Base-by-base conservation (phyloP, 2,797 vertebrate species). In the Semotilus atromaculatus region DNA sequence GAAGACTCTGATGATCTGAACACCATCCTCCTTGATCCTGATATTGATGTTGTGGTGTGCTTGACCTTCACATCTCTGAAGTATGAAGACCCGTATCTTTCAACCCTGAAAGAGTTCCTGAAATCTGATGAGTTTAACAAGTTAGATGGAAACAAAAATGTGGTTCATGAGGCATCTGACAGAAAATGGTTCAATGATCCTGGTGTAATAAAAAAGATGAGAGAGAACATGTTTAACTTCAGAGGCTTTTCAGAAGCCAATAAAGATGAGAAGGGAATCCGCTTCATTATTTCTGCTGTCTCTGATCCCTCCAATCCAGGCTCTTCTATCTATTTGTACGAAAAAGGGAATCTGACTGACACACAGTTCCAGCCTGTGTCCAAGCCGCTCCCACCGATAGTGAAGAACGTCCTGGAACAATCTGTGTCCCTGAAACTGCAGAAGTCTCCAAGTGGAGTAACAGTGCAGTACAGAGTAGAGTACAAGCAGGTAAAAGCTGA, bases 401-500 rank as follows among this genome's bases (percentile, higher is more conserved):
- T 79, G 55, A 21, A 80, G 2, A 3, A 64, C 18, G n/a, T 26
- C 23, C 71, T 26, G 31, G 14, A 81, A 13, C 13, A 13, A 51
- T 31, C 23, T 36, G 18, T 87, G 29, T 5, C 36, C 29, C 31
- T 87, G 29, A 81, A 34, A 29, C 21, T 86, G 19, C 76, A 82
- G 70, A 62, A 68, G 29, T 67, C 77, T n/a, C 71, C 40, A 7
- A 84, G 70, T 84, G 77, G 71, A 62, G 29, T 3, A 60, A 75
- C 82, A 2, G 8, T 64, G 21, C 13, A 10, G 2, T 83, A 31
- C 82, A 76, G 78, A 64, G 71, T 87, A 26, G 86, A 87, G 55
- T 64, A 81, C 19, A 81, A 66, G 36, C 4, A 18, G 40, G 64
- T 11, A 68, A 1, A 18, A 7, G 38, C 23, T 64, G 55, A 78